Base-by-base conservation (phyloP, 2,888 invertebrate species). In the Siphlonurus alternatus region DNA sequence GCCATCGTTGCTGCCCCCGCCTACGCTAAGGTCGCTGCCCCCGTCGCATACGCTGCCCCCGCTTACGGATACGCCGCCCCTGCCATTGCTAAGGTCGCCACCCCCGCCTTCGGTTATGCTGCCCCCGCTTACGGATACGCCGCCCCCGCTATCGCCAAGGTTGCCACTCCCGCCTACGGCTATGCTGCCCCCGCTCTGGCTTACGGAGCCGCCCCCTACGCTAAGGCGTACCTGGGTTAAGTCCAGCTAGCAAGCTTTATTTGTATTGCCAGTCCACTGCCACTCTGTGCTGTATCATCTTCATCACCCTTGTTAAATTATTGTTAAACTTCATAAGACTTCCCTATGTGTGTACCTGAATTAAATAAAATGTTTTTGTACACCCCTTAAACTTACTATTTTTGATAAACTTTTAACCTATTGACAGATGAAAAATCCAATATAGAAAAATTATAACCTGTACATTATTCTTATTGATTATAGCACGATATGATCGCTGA, bases 1-100 rank as follows among this genome's bases (percentile, higher is more conserved):
- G 63, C 66, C 65, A 65, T 65, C 53, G 68, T 67, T 51, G 66
- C 68, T 59, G 66, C 67, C 51, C 68, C 67, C 25, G 67, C 68
- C 61, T 66, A 62, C 61, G 67, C 67, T 59, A 64, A 67, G 60
- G 65, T 65, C 59, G 67, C 67, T 61, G 68, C 68, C 61, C 66
- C 66, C 51, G 65, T 65, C 60, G 61, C 63, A 5, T 53, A 19
- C n/a, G 63, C 63, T 23, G 25, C 25, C 59, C 60, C 59, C 10
- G 59, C 61, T 23, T 23, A 53, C 19, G 60, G 54, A 18, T 59
- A 53, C 15, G 66, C 59, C 19, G 65, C 66, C 18, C n/a, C n/a
- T n/a, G n/a, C 67, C 54, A 69, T 67, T 22, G 70, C 69, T 63
- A 67, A 68, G 2, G 65, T 67, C 2, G 69, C 65, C 60, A 69